A percentile compares a stretch with the other conserved stretches of the same genome.
These are phyloP conservation scores for Carabus problematicus DNA, from an alignment of 2,888 invertebrate species.

Conservation along the genomic window DNA sequence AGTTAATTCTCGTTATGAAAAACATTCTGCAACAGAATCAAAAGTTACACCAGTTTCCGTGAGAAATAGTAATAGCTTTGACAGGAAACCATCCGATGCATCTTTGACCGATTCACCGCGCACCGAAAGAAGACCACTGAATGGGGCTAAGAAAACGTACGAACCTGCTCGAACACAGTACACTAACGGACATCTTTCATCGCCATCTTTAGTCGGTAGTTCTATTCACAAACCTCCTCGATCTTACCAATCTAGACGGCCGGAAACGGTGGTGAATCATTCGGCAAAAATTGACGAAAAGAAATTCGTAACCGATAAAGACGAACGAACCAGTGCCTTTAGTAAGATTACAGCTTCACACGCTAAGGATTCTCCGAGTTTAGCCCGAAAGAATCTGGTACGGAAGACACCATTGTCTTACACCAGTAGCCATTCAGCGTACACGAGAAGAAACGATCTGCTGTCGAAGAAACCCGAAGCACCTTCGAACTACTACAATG, in stretches of 20 bases:
- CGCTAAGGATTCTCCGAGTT: slow-evolving; percentile 14
- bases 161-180: background rate
- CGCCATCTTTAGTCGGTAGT: slow-evolving; percentile 41
- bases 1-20: slow-evolving; percentile 16
- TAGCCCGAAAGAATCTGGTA: background rate
- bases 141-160: slow-evolving; percentile 1
- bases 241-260: slow-evolving; percentile 8
- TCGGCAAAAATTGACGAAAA: slow-evolving; percentile 3
- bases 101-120: slow-evolving; percentile 19
- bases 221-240: slow-evolving; percentile 24
- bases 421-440: background rate
- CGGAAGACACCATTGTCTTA: background rate
- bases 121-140: slow-evolving; percentile 5
- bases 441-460: background rate
- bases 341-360: background rate
- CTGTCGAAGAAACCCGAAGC: slow-evolving; percentile 46
- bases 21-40: slow-evolving; percentile 10
- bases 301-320: slow-evolving; percentile 19
- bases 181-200: slow-evolving; percentile 25
- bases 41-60: slow-evolving; percentile 19
- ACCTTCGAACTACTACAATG: slow-evolving; percentile 36
- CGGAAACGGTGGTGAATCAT: slow-evolving; percentile 15
- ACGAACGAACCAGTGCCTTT: slow-evolving; percentile 4
- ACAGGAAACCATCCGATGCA: slow-evolving; percentile 10
- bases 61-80: background rate